Conservation (phyloP, 2,888 invertebrate genomes). For the Amphiduros pacificus region DNA sequence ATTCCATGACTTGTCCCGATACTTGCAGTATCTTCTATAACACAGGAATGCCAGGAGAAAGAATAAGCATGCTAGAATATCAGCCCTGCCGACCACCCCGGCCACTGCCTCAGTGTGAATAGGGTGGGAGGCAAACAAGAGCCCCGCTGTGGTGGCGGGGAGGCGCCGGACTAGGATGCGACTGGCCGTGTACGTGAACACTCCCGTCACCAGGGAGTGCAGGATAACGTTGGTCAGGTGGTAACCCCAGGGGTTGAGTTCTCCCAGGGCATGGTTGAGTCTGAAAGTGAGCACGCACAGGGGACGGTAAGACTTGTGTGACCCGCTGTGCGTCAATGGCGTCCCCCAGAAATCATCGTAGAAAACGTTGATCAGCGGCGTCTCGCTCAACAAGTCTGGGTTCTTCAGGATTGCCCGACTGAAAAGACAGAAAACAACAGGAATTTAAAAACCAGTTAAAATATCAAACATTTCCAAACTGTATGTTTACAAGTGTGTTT, state of each 20-base stretch:
- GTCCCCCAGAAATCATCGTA: constrained; percentile 98
- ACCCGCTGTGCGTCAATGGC: constrained; percentile 85
- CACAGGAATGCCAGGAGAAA: constrained; percentile 84
- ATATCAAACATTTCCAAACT: too few species aligned
- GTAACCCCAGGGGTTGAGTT: constrained; percentile 67
- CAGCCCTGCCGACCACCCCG: constrained; percentile 85
- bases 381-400: constrained; percentile 80
- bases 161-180: constrained; percentile 36
- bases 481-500: too few species aligned
- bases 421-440: constrained; percentile 59
- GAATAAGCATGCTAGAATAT: constrained; percentile 87
- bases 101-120: constrained; percentile 97
- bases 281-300: constrained; percentile 87
- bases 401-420: constrained; percentile 95
- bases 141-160: constrained; percentile 73
- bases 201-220: constrained; percentile 81
- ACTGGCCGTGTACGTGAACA: constrained; percentile 78
- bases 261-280: constrained; percentile 76
- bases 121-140: constrained; percentile 92
- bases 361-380: constrained; percentile 79
- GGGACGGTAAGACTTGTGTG: constrained; percentile 96
- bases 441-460: too few species aligned
- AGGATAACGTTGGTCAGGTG: constrained; percentile 84
- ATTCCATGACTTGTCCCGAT: constrained; percentile 14
- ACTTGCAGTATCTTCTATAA: constrained; percentile 67